These are phyloP conservation scores for Pipistrellus pygmaeus DNA, from an alignment of 2,797 vertebrate genomes.

Conservation along the genomic window DNA sequence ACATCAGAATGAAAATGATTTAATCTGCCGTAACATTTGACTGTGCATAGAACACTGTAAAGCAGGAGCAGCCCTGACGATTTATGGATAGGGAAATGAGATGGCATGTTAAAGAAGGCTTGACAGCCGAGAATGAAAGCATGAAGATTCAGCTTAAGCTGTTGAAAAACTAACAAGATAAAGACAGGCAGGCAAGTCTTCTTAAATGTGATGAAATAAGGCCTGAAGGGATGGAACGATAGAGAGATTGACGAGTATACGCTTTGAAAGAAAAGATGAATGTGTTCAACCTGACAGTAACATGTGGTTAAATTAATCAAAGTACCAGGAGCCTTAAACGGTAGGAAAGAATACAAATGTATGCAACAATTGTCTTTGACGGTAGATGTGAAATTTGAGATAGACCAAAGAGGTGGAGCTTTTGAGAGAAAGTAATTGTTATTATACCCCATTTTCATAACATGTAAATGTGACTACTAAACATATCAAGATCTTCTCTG, in stretches of 20 bases:
- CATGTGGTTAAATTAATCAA: slow-evolving; percentile 93
- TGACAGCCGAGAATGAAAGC: slow-evolving; percentile 88
- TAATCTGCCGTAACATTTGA: slow-evolving; percentile 65
- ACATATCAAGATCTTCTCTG: background rate
- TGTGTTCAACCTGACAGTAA: slow-evolving; percentile 94
- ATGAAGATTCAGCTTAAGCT: slow-evolving; percentile 88
- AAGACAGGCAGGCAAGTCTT: slow-evolving; percentile 88
- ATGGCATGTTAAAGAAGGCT: slow-evolving; percentile 83
- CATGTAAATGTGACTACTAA: background rate
- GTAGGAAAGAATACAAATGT: slow-evolving; percentile 82
- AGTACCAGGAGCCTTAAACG: slow-evolving; percentile 84
- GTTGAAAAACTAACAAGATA: slow-evolving; percentile 91
- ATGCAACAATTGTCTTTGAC: slow-evolving; percentile 74
- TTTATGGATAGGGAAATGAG: slow-evolving; percentile 89
- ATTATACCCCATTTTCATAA: slow-evolving; percentile 47
- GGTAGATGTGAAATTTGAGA: slow-evolving; percentile 53
- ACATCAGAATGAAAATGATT: slow-evolving; percentile 82
- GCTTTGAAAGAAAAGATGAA: slow-evolving; percentile 90
- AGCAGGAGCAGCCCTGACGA: slow-evolving; percentile 79
- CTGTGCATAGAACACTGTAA: slow-evolving; percentile 45
- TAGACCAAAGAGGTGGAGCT: slow-evolving; percentile 42
- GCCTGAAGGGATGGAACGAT: slow-evolving; percentile 92
- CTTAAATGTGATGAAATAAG: slow-evolving; percentile 90
- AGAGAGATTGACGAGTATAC: slow-evolving; percentile 91
- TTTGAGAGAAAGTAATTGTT: slow-evolving; percentile 63